Percentiles rank a stretch among this genome's conserved stretches.
Evolutionary conservation across 1,140 invertebrate genomes (phyloP).

Genomic region (Drosophila kurseongensis): DNA sequence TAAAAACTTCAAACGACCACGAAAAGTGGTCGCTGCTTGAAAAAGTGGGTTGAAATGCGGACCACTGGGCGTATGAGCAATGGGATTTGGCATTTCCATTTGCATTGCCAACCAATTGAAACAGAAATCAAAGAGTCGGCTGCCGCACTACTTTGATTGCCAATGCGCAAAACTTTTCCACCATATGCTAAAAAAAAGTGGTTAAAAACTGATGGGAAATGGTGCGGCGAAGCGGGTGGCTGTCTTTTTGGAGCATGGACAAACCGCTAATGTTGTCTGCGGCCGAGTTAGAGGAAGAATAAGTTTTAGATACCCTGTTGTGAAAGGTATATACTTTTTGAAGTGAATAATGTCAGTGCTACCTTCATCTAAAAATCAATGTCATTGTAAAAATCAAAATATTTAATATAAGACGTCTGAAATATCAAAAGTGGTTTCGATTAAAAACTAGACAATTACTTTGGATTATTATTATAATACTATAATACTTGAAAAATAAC

Average conservation of each 20-base stretch:
- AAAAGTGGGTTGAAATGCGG: conserved; percentile 1
- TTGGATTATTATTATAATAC: no score
- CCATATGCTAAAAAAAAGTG: conserved; percentile 19
- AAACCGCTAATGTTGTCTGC: conserved; percentile 72
- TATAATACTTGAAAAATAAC: no score
- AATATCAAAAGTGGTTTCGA: no score
- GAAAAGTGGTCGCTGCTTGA: conserved; percentile 59
- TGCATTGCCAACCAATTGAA: conserved; percentile 35
- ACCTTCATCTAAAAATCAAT: no score
- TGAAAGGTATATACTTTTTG: neutral
- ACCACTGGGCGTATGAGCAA: conserved; percentile 66
- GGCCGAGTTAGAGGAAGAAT: conserved; percentile 21
- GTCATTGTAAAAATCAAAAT: no score
- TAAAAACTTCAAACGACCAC: conserved; percentile 81
- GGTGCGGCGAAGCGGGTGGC: neutral
- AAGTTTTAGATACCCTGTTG: conserved; percentile 24
- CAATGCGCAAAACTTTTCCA: conserved; percentile 19
- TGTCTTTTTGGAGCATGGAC: conserved; percentile 31
- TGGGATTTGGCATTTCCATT: conserved; percentile 61
- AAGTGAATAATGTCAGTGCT: no score
- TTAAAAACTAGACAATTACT: no score
- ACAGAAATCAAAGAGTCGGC: conserved; percentile 27
- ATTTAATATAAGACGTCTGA: no score
- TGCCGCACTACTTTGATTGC: conserved; percentile 15
- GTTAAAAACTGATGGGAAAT: conserved; percentile 8